Evolutionary conservation across 2,113 vertebrate species (phyloP).

Genomic region (Nesogale talazaci): DNA sequence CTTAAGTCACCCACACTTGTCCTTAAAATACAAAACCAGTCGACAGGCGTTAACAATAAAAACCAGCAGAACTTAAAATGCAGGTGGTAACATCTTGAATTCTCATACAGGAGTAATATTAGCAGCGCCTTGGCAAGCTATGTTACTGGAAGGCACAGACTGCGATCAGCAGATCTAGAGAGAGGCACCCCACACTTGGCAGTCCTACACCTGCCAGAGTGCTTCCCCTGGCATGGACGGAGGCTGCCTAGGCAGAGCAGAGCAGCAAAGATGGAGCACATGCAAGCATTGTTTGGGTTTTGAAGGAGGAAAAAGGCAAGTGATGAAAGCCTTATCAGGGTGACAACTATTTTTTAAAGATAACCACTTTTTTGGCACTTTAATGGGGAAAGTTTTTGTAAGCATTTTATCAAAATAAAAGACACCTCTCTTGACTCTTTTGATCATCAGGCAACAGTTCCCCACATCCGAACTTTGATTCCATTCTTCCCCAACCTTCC

Average conservation of each 20-base stretch:
- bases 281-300: background rate
- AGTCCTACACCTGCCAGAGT: background rate
- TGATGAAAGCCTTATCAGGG: background rate
- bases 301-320: background rate
- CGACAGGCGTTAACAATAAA: background rate
- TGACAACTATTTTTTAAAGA: slow-evolving; percentile 3
- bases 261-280: background rate
- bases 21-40: slow-evolving; percentile 46
- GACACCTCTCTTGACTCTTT: background rate
- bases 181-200: background rate
- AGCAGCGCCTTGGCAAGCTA: background rate
- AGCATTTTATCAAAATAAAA: background rate
- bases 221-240: background rate
- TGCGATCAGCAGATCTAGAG: background rate
- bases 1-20: background rate
- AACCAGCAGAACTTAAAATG: background rate
- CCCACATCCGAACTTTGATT: background rate
- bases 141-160: background rate
- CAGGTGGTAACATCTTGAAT: background rate
- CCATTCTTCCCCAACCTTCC: background rate
- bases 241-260: background rate
- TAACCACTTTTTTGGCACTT: background rate
- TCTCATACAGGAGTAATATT: background rate
- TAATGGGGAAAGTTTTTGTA: background rate
- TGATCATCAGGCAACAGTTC: background rate